Conservation (phyloP, 2,113 vertebrate genomes). For the Dasypus novemcinctus region DNA sequence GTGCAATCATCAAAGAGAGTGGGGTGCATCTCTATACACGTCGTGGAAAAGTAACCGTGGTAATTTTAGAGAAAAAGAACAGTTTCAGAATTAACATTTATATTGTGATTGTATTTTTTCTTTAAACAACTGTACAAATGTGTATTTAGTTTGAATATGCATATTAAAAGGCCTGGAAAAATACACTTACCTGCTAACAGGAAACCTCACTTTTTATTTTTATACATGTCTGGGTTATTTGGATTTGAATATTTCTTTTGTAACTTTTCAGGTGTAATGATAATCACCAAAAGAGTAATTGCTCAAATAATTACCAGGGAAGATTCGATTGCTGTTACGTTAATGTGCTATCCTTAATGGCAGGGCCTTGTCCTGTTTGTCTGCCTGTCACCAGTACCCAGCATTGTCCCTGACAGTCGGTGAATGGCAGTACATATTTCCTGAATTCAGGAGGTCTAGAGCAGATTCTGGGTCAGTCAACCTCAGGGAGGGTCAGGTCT, state of each 20-base stretch:
- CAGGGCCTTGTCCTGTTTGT: not conserved
- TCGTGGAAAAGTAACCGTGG: not conserved
- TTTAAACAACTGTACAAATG: conserved; percentile 17
- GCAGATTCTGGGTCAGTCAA: not conserved
- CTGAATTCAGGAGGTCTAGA: not conserved
- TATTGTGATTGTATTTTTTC: not conserved
- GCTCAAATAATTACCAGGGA: not conserved
- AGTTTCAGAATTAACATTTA: conserved; percentile 6
- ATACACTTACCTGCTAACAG: not conserved
- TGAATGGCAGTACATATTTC: not conserved
- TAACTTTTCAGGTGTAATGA: conserved; percentile 30
- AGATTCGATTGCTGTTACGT: not conserved
- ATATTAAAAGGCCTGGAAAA: conserved; percentile 16
- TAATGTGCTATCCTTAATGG: not conserved
- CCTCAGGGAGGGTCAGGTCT: not conserved
- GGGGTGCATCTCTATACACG: not conserved
- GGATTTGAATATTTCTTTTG: not conserved
- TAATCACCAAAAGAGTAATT: conserved; percentile 18
- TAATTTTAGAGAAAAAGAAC: not conserved
- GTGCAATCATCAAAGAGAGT: not conserved
- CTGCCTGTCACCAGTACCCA: not conserved
- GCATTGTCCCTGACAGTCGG: not conserved
- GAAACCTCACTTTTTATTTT: conserved; percentile 28
- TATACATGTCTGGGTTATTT: not conserved
- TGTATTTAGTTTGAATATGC: conserved; percentile 16